phyloP scores from a whole-genome alignment of 2,888 invertebrate species.

The Meandrusa payeni region DNA sequence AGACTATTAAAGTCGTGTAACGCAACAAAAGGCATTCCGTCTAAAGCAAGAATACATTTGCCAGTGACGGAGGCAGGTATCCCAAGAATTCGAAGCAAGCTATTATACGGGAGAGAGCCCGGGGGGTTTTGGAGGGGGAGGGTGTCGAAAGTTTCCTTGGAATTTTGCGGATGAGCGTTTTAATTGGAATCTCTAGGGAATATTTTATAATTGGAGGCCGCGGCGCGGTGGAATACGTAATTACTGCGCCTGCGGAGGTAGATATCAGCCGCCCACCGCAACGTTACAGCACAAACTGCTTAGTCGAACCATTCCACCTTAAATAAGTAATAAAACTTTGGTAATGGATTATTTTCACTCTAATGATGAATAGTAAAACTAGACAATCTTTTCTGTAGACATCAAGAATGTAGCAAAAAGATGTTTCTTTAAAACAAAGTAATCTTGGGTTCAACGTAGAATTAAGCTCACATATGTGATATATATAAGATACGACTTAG shows the following conservation, averaged over 20 bases:
- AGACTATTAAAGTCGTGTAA: conserved; percentile 12
- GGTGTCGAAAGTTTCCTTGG: conserved; percentile 64
- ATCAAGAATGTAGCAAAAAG: too few species aligned
- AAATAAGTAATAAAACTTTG: conserved; percentile 13
- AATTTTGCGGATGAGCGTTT: conserved; percentile 77
- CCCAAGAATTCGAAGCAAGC: conserved; percentile 52
- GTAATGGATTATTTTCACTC: neutral
- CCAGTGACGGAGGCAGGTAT: conserved; percentile 56
- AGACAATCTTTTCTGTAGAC: too few species aligned
- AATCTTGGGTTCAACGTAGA: too few species aligned
- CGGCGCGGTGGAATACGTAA: conserved; percentile 34
- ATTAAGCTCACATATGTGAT: too few species aligned
- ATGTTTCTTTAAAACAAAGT: too few species aligned
- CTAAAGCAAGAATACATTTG: conserved; percentile 44
- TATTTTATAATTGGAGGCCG: conserved; percentile 71
- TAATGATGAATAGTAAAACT: too few species aligned
- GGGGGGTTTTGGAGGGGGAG: neutral
- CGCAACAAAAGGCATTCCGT: conserved; percentile 5
- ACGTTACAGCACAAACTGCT: conserved; percentile 13
- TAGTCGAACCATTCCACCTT: conserved; percentile 2
- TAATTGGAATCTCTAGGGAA: conserved; percentile 74
- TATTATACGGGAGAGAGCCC: conserved; percentile 32
- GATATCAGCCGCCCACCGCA: conserved; percentile 6
- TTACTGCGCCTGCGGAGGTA: conserved; percentile 15
- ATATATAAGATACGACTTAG: too few species aligned